Evolutionary conservation across 1,140 invertebrate species (phyloP).

Genomic region (Lanistes nyassanus): DNA sequence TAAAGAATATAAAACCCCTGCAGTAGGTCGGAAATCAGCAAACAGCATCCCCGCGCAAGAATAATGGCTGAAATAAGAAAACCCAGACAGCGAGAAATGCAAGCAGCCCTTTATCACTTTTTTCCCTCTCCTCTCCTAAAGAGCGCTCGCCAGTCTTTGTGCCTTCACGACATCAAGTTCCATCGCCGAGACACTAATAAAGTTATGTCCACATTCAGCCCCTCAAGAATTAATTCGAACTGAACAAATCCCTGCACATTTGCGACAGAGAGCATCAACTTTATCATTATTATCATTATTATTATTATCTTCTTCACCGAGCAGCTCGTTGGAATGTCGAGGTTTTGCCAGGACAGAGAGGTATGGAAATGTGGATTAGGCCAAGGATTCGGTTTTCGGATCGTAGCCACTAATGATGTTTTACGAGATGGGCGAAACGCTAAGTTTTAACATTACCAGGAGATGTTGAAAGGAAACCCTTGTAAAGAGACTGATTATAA

Average conservation of each 20-base stretch:
- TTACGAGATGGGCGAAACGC: conserved; percentile 20
- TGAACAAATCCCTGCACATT: not conserved
- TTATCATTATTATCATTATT: conserved; percentile 13
- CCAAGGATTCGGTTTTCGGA: conserved; percentile 17
- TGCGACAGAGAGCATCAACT: not conserved
- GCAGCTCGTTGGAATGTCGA: not conserved
- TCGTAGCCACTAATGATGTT: conserved; percentile 24
- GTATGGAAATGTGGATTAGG: not conserved
- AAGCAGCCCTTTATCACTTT: too few species aligned
- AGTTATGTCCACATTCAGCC: too few species aligned
- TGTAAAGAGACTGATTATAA: conserved; percentile 24
- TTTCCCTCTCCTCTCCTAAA: too few species aligned
- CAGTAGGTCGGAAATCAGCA: too few species aligned
- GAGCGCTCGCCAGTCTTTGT: too few species aligned
- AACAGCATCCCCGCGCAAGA: too few species aligned
- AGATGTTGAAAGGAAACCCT: conserved; percentile 20
- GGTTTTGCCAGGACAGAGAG: not conserved
- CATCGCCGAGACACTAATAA: too few species aligned
- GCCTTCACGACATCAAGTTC: too few species aligned
- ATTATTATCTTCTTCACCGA: too few species aligned
- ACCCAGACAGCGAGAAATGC: too few species aligned
- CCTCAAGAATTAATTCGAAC: conserved; percentile 6
- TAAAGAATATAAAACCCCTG: too few species aligned
- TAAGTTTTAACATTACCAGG: not conserved
- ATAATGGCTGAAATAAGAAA: too few species aligned